Conservation (phyloP, 2,888 invertebrate species). For the Eurytoma californica region DNA sequence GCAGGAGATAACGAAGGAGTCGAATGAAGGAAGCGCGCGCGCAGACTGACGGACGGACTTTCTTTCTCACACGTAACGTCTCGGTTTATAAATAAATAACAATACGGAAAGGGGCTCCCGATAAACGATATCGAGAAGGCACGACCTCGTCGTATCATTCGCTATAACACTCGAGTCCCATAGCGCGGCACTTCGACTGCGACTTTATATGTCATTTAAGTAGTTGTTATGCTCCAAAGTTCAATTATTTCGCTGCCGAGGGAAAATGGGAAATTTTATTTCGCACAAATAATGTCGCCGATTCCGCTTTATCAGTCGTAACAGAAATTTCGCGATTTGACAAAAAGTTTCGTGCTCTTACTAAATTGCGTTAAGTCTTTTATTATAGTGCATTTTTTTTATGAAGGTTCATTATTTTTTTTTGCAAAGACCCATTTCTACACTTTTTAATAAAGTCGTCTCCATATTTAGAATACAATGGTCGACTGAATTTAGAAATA, state of each 20-base stretch:
- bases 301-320: too few relatives aligned
- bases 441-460: too few relatives aligned
- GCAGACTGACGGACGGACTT: not conserved
- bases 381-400: too few relatives aligned
- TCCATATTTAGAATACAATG: too few relatives aligned
- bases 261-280: constrained; percentile 9
- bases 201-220: constrained; percentile 1
- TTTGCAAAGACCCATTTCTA: too few relatives aligned
- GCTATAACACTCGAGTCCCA: constrained; percentile 44
- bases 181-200: constrained; percentile 13
- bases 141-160: constrained; percentile 63
- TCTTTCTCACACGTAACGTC: not conserved
- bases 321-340: too few relatives aligned
- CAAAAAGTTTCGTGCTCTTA: too few relatives aligned
- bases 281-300: not conserved
- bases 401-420: too few relatives aligned
- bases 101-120: constrained; percentile 61
- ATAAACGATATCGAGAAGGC: constrained; percentile 66
- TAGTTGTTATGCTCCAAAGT: constrained; percentile 29
- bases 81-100: constrained; percentile 55
- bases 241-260: constrained; percentile 12
- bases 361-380: too few relatives aligned
- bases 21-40: not conserved
- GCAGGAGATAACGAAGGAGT: not conserved
- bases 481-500: too few relatives aligned